Evolutionary conservation across 2,888 invertebrate species (phyloP).

Genomic region (Theristus sp.): DNA sequence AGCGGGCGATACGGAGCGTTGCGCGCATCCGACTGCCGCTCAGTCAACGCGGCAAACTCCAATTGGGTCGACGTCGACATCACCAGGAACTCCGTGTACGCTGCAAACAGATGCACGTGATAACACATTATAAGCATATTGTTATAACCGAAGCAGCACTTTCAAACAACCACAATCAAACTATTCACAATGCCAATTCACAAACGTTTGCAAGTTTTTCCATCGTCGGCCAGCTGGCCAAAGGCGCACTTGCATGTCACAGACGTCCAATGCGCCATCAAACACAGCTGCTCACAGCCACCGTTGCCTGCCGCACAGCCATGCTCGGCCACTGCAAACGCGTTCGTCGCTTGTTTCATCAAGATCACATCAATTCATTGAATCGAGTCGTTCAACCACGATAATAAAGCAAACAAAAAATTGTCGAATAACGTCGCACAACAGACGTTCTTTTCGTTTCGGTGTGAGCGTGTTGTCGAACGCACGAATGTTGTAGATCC

Average conservation of each 20-base stretch:
- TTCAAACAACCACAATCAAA: background rate
- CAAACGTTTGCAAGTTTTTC: conserved; percentile 44
- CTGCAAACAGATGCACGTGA: conserved; percentile 31
- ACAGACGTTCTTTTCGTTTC: too few species aligned
- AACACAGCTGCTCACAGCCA: conserved; percentile 58
- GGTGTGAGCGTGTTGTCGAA: too few species aligned
- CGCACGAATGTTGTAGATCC: too few species aligned
- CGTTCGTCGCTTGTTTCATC: background rate
- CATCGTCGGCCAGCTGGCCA: conserved; percentile 49
- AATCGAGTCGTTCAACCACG: too few species aligned
- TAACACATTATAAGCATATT: conserved; percentile 3
- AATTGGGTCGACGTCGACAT: conserved; percentile 61
- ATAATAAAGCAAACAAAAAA: too few species aligned
- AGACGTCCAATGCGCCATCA: conserved; percentile 28
- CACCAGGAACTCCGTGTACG: conserved; percentile 59
- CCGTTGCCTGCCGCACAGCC: conserved; percentile 49
- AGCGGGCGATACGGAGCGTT: background rate
- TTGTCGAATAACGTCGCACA: too few species aligned
- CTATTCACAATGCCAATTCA: too few species aligned
- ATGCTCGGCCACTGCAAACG: background rate
- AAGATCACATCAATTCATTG: too few species aligned
- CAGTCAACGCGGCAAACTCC: conserved; percentile 56
- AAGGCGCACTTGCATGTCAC: conserved; percentile 53
- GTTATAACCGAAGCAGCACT: too few species aligned
- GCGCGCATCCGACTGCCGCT: conserved; percentile 20